phyloP scores from a whole-genome alignment of 1,140 invertebrate genomes.

The Telenomus remus region DNA sequence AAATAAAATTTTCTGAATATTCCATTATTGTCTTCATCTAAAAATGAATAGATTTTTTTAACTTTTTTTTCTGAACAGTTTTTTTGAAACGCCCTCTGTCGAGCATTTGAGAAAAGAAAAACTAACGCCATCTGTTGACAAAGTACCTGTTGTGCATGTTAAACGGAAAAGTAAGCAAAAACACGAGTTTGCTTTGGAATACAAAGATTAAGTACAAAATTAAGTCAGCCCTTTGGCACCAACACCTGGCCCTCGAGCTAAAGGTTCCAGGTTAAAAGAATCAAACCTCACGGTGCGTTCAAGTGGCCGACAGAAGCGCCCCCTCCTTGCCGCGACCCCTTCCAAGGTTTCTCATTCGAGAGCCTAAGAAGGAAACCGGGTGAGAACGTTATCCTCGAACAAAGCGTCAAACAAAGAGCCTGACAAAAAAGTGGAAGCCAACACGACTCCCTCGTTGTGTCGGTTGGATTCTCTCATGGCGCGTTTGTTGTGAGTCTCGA shows the following conservation, averaged over 20 bases:
- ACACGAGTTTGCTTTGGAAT: too few relatives aligned
- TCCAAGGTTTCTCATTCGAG: constrained; percentile 15
- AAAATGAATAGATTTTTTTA: too few relatives aligned
- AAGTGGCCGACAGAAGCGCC: constrained; percentile 12
- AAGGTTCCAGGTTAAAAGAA: constrained; percentile 14
- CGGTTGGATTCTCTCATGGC: constrained; percentile 8
- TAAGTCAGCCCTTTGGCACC: constrained; percentile 20
- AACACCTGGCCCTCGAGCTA: constrained; percentile 34
- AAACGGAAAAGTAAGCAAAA: too few relatives aligned
- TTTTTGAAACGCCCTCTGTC: too few relatives aligned
- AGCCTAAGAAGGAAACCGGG: constrained; percentile 19
- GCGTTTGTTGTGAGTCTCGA: constrained; percentile 2
- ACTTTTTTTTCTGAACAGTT: too few relatives aligned
- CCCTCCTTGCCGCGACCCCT: constrained; percentile 1
- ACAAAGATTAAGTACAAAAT: constrained; percentile 20
- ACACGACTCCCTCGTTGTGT: constrained; percentile 16
- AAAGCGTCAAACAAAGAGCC: constrained; percentile 29
- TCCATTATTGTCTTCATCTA: too few relatives aligned
- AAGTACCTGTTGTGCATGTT: too few relatives aligned
- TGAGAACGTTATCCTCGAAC: constrained; percentile 23
- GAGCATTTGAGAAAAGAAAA: too few relatives aligned
- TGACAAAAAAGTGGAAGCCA: constrained; percentile 15
- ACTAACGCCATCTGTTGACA: too few relatives aligned
- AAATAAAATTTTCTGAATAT: too few relatives aligned
- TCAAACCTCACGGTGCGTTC: constrained; percentile 29